Base-by-base conservation (phyloP, 2,113 vertebrate genomes). In the Eurypyga helias region DNA sequence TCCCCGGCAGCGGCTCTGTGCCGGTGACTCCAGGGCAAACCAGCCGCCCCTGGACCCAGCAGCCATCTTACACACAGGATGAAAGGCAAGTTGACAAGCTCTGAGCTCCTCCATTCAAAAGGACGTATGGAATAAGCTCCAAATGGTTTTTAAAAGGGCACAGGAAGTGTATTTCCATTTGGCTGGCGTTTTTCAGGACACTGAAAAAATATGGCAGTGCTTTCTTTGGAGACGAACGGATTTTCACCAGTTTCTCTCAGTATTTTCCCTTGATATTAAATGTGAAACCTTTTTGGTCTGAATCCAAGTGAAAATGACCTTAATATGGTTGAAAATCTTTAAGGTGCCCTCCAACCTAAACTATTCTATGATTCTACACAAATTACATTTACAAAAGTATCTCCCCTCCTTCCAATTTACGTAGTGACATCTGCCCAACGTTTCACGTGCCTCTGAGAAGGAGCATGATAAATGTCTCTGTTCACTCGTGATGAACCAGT, bases 41-140 rank as follows among this genome's bases (percentile, higher is more conserved):
- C 41, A 3, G 16, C 88, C 26, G 73, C 28, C 4, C 84, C 65
- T 1, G 25, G 52, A 15, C 45, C 76, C 65, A 15, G 3, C 1
- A 21, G 73, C 69, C 65, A 20, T 91, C 93, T 96, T 93, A 96
- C 93, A 84, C 1, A 49, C 20, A 12, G 96, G 95, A 97, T 97
- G 96, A 94, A 97, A 92, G 97, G 89, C 94, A 93, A 94, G 31
- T 29, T 51, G 43, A 52, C 48, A 52, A 85, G 66, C 20, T 92
- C 75, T 31, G 64, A 96, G 77, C 71, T 94, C 70, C 87, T 89
- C 69, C 70, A 28, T 65, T 61, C 78, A n/a, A 36, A 90, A 89
- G 36, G 10, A 48, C 6, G 45, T 21, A 61, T 1, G 24, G 57
- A 83, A 52, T 51, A 48, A 75, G 43, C 29, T 62, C 43, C 19